Evolutionary conservation across 2,797 vertebrate genomes (phyloP).

Genomic region (Dermochelys coriacea): DNA sequence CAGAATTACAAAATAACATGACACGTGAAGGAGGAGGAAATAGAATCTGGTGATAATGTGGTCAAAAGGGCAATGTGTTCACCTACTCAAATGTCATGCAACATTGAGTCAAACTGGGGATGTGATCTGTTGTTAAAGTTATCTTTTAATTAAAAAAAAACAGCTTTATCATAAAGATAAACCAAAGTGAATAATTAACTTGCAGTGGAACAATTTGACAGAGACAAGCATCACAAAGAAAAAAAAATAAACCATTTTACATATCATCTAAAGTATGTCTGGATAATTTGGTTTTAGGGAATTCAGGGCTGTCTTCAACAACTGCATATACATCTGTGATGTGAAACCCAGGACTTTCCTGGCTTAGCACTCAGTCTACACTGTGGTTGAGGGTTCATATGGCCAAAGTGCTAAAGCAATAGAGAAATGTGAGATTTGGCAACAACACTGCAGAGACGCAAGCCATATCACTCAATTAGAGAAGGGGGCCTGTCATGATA

Average conservation of each 20-base stretch:
- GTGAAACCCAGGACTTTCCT: background rate
- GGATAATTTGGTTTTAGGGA: background rate
- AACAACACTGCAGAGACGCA: background rate
- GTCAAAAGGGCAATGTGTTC: background rate
- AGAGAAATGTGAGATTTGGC: background rate
- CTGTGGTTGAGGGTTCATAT: background rate
- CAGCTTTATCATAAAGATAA: background rate
- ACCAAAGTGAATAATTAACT: background rate
- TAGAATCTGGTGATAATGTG: background rate
- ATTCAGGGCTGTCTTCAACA: background rate
- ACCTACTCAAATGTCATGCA: background rate
- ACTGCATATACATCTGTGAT: background rate
- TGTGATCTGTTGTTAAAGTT: background rate
- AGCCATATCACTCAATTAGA: background rate
- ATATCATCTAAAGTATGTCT: background rate
- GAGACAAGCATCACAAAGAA: background rate
- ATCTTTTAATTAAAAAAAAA: background rate
- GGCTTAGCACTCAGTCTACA: background rate
- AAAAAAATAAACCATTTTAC: background rate
- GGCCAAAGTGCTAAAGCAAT: background rate
- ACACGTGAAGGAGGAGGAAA: background rate
- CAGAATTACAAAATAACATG: slow-evolving; percentile 6
- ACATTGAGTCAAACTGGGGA: background rate
- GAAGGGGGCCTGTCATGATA: background rate
- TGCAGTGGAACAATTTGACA: background rate